Evolutionary conservation across 2,888 invertebrate species (phyloP).

Genomic region (Caenorhabditis drosophilae): DNA sequence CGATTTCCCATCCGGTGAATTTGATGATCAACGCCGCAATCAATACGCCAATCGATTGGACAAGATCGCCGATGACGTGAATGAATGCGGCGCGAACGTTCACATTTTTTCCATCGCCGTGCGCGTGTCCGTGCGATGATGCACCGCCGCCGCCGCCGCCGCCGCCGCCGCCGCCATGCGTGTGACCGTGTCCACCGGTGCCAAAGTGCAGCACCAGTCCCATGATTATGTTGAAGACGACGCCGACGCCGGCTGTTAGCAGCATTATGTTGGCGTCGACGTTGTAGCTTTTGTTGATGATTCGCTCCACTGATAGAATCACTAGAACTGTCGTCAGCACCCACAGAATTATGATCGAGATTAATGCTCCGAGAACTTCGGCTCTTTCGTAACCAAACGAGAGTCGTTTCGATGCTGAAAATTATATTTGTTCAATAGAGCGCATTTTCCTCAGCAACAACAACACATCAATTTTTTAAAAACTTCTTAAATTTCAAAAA

Average conservation of each 20-base stretch:
- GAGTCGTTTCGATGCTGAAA: slow-evolving; percentile 80
- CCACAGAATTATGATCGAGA: slow-evolving; percentile 93
- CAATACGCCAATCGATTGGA: slow-evolving; percentile 91
- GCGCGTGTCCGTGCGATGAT: slow-evolving; percentile 36
- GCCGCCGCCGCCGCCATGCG: slow-evolving; percentile 42
- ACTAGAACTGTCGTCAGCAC: slow-evolving; percentile 92
- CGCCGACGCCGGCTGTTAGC: slow-evolving; percentile 89
- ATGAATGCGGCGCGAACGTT: slow-evolving; percentile 90
- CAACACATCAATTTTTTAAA: no score
- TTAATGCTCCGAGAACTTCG: slow-evolving; percentile 56
- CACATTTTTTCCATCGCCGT: slow-evolving; percentile 55
- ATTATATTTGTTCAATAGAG: background rate
- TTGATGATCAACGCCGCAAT: slow-evolving; percentile 86
- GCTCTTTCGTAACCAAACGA: slow-evolving; percentile 90
- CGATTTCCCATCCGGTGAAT: slow-evolving; percentile 78
- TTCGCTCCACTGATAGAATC: slow-evolving; percentile 87
- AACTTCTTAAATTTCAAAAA: no score
- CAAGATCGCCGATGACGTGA: slow-evolving; percentile 92
- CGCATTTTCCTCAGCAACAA: no score
- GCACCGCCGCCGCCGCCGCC: no score
- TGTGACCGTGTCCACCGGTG: slow-evolving; percentile 54
- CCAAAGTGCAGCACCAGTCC: slow-evolving; percentile 53
- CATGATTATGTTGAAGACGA: slow-evolving; percentile 81
- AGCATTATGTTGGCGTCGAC: slow-evolving; percentile 82
- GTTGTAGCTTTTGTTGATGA: slow-evolving; percentile 76